Evolutionary conservation across 2,113 vertebrate genomes (phyloP).

Genomic region (Salvelinus sp.): DNA sequence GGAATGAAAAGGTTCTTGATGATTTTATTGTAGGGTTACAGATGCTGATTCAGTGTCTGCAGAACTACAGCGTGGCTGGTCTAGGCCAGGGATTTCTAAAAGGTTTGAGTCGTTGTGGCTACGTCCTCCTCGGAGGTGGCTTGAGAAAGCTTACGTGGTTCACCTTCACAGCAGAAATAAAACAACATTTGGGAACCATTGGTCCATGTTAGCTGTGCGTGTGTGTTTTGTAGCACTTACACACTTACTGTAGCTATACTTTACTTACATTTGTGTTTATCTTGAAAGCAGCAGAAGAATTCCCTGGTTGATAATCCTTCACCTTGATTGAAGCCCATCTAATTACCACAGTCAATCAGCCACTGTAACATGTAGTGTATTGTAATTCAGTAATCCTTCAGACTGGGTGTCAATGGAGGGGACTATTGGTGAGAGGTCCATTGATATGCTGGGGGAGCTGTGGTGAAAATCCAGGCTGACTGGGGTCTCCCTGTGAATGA

Average conservation of each 20-base stretch:
- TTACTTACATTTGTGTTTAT: background rate
- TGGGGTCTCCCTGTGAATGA: conserved; percentile 6
- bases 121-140: conserved; percentile 2
- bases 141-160: background rate
- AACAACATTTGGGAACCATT: background rate
- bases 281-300: too few relatives aligned
- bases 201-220: background rate
- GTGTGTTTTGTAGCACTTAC: background rate
- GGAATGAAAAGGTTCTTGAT: background rate
- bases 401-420: conserved; percentile 33
- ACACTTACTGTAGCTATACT: background rate
- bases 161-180: background rate
- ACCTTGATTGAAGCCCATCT: conserved; percentile 29
- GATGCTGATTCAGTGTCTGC: conserved; percentile 32
- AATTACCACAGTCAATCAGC: conserved; percentile 22
- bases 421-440: conserved; percentile 32
- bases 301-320: conserved; percentile 12
- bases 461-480: too few relatives aligned
- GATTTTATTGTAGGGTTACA: conserved; percentile 7
- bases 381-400: conserved; percentile 43
- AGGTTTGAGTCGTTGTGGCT: conserved; percentile 7
- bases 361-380: conserved; percentile 5
- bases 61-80: conserved; percentile 22
- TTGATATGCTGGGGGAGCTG: conserved; percentile 50
- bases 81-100: conserved; percentile 16